Evolutionary conservation across 2,113 vertebrate genomes (phyloP).

Genomic region (Ceratotherium simum): DNA sequence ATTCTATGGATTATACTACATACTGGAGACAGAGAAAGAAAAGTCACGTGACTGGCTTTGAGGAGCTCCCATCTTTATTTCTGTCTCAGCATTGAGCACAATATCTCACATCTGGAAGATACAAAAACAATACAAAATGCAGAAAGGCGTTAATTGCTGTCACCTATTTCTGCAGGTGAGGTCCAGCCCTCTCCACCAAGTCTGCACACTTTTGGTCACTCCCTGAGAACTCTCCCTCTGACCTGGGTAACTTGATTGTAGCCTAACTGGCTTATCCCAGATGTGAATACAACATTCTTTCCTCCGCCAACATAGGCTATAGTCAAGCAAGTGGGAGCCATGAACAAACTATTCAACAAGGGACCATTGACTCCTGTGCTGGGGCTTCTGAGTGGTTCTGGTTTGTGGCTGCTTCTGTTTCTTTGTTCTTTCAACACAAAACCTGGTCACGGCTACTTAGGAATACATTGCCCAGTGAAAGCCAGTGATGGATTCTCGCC

Average conservation of each 20-base stretch:
- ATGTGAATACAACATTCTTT: rapidly evolving
- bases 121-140: rapidly evolving
- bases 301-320: too few relatives aligned
- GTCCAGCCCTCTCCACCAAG: too few relatives aligned
- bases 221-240: too few relatives aligned
- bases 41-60: rapidly evolving
- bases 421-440: neutral
- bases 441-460: rapidly evolving
- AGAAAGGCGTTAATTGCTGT: rapidly evolving
- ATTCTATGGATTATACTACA: rapidly evolving
- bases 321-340: rapidly evolving
- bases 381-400: neutral
- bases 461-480: rapidly evolving
- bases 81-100: neutral
- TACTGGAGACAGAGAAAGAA: neutral
- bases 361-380: rapidly evolving
- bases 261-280: too few relatives aligned
- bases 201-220: neutral
- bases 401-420: neutral
- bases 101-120: rapidly evolving
- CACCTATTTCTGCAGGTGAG: rapidly evolving
- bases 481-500: rapidly evolving
- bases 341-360: neutral
- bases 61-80: neutral
- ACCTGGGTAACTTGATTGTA: too few relatives aligned